Conservation (phyloP, 2,113 vertebrate genomes). For the Python bivittatus region DNA sequence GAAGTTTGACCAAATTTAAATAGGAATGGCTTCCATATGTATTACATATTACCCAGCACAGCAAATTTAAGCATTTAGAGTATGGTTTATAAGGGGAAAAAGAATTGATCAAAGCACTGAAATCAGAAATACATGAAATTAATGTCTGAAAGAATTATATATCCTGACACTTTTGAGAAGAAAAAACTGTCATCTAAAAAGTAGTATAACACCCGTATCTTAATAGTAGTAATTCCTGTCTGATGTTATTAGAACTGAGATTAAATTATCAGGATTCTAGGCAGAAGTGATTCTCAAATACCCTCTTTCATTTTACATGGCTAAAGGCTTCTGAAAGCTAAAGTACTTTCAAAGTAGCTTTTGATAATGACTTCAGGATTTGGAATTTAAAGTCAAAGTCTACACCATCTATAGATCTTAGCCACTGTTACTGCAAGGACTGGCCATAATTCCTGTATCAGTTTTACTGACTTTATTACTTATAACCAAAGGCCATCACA, state of each 20-base stretch:
- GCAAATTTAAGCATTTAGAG: neutral
- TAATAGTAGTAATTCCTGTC: neutral
- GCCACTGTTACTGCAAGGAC: neutral
- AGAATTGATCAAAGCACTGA: neutral
- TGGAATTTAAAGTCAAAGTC: neutral
- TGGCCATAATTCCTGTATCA: neutral
- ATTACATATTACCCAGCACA: neutral
- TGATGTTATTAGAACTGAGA: neutral
- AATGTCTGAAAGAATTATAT: neutral
- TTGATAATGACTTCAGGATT: neutral
- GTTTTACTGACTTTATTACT: neutral
- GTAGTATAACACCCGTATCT: neutral
- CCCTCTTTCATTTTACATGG: neutral
- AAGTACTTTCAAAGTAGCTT: neutral
- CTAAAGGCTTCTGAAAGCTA: neutral
- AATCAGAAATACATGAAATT: neutral
- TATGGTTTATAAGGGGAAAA: neutral
- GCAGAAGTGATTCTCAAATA: neutral
- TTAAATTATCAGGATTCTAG: neutral
- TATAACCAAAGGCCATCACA: neutral
- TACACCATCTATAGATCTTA: neutral
- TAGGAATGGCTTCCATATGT: neutral
- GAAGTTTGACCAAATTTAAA: neutral
- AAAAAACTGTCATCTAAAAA: neutral
- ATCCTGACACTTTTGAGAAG: neutral